Base-by-base conservation (phyloP, 2,888 invertebrate species). In the Dorcus parallelipipedus region DNA sequence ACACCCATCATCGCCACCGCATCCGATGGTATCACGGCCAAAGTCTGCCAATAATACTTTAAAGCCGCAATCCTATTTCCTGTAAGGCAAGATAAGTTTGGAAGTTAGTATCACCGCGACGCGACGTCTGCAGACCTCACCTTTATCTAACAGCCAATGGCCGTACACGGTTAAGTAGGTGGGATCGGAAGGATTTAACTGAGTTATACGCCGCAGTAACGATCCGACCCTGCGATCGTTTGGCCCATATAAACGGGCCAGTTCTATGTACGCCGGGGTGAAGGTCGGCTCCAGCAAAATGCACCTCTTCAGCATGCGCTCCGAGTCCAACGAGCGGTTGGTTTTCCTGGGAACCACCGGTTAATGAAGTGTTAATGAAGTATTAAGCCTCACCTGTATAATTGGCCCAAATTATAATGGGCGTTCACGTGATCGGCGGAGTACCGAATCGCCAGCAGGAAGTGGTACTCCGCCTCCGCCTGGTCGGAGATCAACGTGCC, bases 321-420 rank as follows among this genome's bases (percentile, higher is more conserved):
- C 80, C 0, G 89, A 85, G 64, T 88, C 87, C 8, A 78, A 73
- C 9, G 86, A 82, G 53, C 86, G 81, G 70, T 90, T 89, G 65
- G 84, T 84, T 74, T 85, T 87, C 68, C 89, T 89, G 75, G 5
- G 81, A 79, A 45, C 59, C 57, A 56, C 10, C 33, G 14, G 10
- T n/a, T n/a, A 43, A 43, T 3, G 8, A 9, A 26, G 9, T n/a
- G 10, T 43, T 2, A 10, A 20, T 52, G 9, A 43, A 53, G 17
- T 38, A 39, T 14, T 9, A 56, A 14, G 8, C 20, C 17, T 71
- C 82, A 82, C 91, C 91, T 87, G 80, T 88, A 91, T 39, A 93
- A 81, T 74, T 89, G 89, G 17, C 90, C 93, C 53, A 93, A 83
- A 78, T 93, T 93, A 76, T 90, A 91, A 75, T 91, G 89, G 38